Percentiles rank a stretch among this genome's conserved stretches.
phyloP scores from a whole-genome alignment of 2,888 invertebrate species.

The Ctenicera cuprea region DNA sequence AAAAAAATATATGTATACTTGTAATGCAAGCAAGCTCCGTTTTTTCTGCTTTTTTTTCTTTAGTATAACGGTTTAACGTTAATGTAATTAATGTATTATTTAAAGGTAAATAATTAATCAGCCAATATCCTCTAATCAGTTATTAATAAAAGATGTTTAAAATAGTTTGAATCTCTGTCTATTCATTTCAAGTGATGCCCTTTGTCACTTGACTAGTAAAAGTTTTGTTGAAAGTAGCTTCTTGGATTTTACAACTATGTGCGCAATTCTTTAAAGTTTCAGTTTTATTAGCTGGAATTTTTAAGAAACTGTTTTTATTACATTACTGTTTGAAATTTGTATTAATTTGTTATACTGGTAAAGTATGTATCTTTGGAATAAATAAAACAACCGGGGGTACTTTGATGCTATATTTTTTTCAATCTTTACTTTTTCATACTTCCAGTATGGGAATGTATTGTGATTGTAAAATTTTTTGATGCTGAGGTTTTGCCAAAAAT shows the following conservation, averaged over 20 bases:
- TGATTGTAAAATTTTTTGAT: too few relatives aligned
- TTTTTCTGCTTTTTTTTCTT: neutral
- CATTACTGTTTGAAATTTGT: slow-evolving; percentile 5
- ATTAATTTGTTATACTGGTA: neutral
- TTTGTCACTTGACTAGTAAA: too few relatives aligned
- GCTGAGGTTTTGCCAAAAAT: too few relatives aligned
- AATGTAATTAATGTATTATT: neutral
- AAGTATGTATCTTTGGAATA: slow-evolving; percentile 2
- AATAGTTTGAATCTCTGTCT: slow-evolving; percentile 2
- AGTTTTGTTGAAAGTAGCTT: too few relatives aligned
- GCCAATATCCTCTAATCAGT: slow-evolving; percentile 22
- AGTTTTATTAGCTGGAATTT: too few relatives aligned
- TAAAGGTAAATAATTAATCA: neutral
- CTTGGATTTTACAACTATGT: too few relatives aligned
- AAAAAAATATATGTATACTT: neutral
- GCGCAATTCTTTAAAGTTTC: too few relatives aligned
- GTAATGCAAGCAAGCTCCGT: neutral
- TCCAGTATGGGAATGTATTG: too few relatives aligned
- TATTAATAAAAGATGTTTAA: neutral
- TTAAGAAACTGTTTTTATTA: neutral
- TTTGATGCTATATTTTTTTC: too few relatives aligned
- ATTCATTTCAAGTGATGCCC: neutral
- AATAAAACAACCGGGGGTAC: neutral
- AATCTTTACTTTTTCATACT: too few relatives aligned
- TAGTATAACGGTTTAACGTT: too few relatives aligned